Percentiles rank a stretch among this genome's conserved stretches.
These are phyloP conservation scores for Ennomos quercinarius DNA, from an alignment of 2,888 invertebrate genomes.

Conservation along the genomic window DNA sequence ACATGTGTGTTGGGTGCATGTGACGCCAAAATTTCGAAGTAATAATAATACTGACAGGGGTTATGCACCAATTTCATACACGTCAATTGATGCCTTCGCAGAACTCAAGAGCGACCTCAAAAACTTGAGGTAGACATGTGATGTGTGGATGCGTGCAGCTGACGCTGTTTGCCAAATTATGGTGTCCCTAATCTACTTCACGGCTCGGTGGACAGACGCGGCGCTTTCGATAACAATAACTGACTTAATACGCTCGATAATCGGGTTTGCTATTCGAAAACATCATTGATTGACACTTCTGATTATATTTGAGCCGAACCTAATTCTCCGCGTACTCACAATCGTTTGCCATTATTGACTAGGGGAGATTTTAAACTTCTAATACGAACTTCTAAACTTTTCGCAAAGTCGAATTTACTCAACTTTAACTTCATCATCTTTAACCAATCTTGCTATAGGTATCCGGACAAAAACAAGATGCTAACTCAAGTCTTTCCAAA, in stretches of 20 bases:
- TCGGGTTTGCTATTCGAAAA: constrained; percentile 84
- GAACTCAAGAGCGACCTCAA: constrained; percentile 44
- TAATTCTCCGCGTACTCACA: constrained; percentile 58
- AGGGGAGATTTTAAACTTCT: constrained; percentile 38
- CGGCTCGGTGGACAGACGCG: constrained; percentile 72
- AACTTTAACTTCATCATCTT: too few relatives aligned
- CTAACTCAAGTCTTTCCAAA: constrained; percentile 40
- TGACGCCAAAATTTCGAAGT: constrained; percentile 65
- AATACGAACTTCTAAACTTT: constrained; percentile 36
- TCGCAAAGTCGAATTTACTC: too few relatives aligned
- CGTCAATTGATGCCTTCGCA: constrained; percentile 26
- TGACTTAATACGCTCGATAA: constrained; percentile 83
- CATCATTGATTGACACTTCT: constrained; percentile 83
- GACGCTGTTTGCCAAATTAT: constrained; percentile 81
- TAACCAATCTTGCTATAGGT: neutral
- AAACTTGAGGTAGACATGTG: constrained; percentile 63
- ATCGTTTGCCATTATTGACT: constrained; percentile 57
- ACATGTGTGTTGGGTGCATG: constrained; percentile 59
- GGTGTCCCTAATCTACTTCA: constrained; percentile 84
- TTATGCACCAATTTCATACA: constrained; percentile 28
- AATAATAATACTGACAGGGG: constrained; percentile 26
- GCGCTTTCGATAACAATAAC: constrained; percentile 83
- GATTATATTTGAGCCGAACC: constrained; percentile 73
- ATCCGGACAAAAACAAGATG: constrained; percentile 31
- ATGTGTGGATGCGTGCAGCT: constrained; percentile 81